Percentiles rank a stretch among this genome's conserved stretches.
Evolutionary conservation across 1,140 invertebrate genomes (phyloP).

Genomic region (Hycleus phaleratus): DNA sequence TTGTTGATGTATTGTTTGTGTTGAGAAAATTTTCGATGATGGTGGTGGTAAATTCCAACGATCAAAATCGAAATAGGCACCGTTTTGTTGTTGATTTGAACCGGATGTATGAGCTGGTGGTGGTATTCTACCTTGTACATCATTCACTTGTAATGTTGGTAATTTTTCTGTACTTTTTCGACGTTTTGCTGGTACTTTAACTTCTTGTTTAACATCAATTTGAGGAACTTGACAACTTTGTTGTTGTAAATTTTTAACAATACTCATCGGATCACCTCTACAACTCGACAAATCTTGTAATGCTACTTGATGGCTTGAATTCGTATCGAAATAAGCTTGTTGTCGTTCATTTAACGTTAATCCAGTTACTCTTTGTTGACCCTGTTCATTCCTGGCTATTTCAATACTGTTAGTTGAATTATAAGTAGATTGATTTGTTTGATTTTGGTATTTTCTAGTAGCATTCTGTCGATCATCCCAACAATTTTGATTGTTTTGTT

Average conservation of each 20-base stretch:
- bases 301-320: constrained; percentile 45
- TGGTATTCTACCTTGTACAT: constrained; percentile 47
- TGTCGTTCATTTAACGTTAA: constrained; percentile 32
- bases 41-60: constrained; percentile 61
- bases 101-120: constrained; percentile 63
- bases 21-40: constrained; percentile 58
- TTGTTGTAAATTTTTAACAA: constrained; percentile 62
- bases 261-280: constrained; percentile 64
- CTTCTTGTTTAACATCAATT: constrained; percentile 43
- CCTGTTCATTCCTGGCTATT: constrained; percentile 8
- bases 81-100: constrained; percentile 52
- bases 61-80: constrained; percentile 63
- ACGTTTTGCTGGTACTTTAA: constrained; percentile 38
- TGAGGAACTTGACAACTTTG: constrained; percentile 50
- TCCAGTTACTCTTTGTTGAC: constrained; percentile 24
- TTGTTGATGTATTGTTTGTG: constrained; percentile 56
- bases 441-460: constrained; percentile 10
- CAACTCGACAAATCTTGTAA: constrained; percentile 63
- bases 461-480: constrained; percentile 41
- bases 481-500: constrained; percentile 45
- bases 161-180: constrained; percentile 49
- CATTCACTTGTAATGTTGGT: background rate
- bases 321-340: constrained; percentile 50
- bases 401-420: constrained; percentile 21
- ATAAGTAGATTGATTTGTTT: constrained; percentile 17